phyloP scores from a whole-genome alignment of 2,797 vertebrate species.

The Danio aesculapii region DNA sequence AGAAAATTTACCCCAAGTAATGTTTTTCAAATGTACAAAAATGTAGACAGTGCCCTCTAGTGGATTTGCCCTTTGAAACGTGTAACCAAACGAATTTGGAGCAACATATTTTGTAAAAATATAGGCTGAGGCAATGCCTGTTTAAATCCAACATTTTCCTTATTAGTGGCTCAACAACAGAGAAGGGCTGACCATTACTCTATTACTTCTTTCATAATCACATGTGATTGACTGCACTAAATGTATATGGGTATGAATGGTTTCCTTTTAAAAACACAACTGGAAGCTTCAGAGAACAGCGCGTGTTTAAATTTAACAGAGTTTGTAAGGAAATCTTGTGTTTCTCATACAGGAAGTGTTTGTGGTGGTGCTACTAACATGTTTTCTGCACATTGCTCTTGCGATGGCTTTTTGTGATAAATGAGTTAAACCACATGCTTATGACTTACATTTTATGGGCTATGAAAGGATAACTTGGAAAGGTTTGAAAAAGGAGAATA shows the following conservation, averaged over 20 bases:
- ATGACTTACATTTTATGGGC: constrained; percentile 38
- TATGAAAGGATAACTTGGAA: constrained; percentile 10
- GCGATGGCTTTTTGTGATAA: constrained; percentile 25
- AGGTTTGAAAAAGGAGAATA: constrained; percentile 22
- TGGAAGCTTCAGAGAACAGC: neutral
- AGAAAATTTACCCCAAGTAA: no score
- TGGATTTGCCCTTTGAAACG: no score
- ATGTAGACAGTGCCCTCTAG: no score
- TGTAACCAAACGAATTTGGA: no score
- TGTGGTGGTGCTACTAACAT: constrained; percentile 16
- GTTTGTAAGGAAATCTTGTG: neutral
- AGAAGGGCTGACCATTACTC: neutral
- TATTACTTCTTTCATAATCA: neutral
- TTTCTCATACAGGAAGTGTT: neutral
- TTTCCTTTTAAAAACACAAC: constrained; percentile 4
- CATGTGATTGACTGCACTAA: neutral
- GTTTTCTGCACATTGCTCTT: constrained; percentile 32
- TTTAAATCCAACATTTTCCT: no score
- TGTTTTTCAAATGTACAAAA: no score
- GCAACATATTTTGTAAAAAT: no score
- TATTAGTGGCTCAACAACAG: neutral
- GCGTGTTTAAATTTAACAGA: neutral
- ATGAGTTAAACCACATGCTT: constrained; percentile 23
- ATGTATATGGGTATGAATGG: neutral
- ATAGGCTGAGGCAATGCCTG: no score